phyloP scores from a whole-genome alignment of 53 echinoderm and acorn worm species.

The Stichopus horrens region DNA sequence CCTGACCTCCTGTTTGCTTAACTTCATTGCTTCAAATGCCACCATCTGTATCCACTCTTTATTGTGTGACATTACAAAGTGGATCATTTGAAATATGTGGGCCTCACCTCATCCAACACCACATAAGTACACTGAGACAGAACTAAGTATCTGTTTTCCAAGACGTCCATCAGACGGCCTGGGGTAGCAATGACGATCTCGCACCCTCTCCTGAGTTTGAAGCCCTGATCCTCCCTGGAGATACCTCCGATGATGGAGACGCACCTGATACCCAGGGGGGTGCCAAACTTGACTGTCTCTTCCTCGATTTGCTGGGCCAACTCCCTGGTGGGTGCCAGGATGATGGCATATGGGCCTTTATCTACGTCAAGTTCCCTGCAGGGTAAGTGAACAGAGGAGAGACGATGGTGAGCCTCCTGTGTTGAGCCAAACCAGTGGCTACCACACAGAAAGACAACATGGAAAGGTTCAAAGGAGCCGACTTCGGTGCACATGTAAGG shows the following conservation, averaged over 20 bases:
- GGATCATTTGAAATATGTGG: too few relatives aligned
- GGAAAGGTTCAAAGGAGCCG: too few relatives aligned
- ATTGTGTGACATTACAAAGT: too few relatives aligned
- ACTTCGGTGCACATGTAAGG: too few relatives aligned
- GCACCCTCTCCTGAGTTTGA: conserved; percentile 83
- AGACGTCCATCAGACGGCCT: conserved; percentile 95
- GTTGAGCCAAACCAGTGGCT: too few relatives aligned
- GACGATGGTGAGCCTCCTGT: too few relatives aligned
- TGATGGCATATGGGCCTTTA: conserved; percentile 89
- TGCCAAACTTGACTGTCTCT: conserved; percentile 81
- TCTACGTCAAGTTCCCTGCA: conserved; percentile 79
- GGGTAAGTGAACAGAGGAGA: background rate
- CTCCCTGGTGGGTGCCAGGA: conserved; percentile 93
- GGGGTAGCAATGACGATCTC: conserved; percentile 99
- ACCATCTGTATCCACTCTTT: too few relatives aligned
- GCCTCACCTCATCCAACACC: conserved; percentile 91
- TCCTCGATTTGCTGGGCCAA: conserved; percentile 96
- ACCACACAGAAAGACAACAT: too few relatives aligned
- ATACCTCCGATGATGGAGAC: conserved; percentile 99
- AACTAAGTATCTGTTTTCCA: conserved; percentile 95
- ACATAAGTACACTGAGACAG: conserved; percentile 94
- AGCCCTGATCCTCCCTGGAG: conserved; percentile 97
- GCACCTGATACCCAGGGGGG: conserved; percentile 83
- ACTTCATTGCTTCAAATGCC: too few relatives aligned
- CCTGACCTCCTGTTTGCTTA: too few relatives aligned